A percentile compares a stretch with the other conserved stretches of the same genome.
These are phyloP conservation scores for Amiota communis DNA, from an alignment of 2,888 invertebrate genomes.

Conservation along the genomic window DNA sequence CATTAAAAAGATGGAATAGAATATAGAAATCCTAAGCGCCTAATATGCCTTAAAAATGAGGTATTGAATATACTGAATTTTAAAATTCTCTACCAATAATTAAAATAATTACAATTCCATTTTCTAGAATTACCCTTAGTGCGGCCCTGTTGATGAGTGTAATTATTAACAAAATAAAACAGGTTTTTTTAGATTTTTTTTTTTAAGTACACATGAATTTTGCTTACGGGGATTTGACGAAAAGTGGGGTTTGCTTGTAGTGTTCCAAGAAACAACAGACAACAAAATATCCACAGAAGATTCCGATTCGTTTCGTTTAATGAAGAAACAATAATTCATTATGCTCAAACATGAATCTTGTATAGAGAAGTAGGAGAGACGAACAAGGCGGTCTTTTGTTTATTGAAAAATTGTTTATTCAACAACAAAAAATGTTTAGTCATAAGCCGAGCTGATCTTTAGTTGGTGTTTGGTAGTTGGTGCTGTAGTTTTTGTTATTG, in stretches of 20 bases:
- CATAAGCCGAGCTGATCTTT: neutral
- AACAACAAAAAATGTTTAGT: constrained; percentile 13
- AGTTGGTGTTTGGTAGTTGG: no score
- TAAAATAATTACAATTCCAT: no score
- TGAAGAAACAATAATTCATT: constrained; percentile 15
- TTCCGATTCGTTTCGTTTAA: neutral
- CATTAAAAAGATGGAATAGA: no score
- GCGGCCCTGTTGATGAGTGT: neutral
- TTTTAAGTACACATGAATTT: neutral
- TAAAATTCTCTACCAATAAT: no score
- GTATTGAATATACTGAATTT: no score
- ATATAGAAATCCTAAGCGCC: no score
- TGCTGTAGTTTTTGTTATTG: neutral
- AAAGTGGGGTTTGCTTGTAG: neutral
- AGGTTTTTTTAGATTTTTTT: constrained; percentile 15
- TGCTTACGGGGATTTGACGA: neutral
- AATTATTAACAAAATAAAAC: constrained; percentile 7
- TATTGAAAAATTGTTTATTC: constrained; percentile 58
- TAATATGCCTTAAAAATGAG: no score
- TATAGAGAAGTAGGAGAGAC: no score
- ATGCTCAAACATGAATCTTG: neutral
- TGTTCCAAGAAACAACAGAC: neutral
- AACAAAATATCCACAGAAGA: neutral
- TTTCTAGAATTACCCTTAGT: no score
- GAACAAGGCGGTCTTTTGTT: constrained; percentile 6